These are phyloP conservation scores for Myotis lucifugus DNA, from an alignment of 2,113 vertebrate genomes.

Conservation along the genomic window DNA sequence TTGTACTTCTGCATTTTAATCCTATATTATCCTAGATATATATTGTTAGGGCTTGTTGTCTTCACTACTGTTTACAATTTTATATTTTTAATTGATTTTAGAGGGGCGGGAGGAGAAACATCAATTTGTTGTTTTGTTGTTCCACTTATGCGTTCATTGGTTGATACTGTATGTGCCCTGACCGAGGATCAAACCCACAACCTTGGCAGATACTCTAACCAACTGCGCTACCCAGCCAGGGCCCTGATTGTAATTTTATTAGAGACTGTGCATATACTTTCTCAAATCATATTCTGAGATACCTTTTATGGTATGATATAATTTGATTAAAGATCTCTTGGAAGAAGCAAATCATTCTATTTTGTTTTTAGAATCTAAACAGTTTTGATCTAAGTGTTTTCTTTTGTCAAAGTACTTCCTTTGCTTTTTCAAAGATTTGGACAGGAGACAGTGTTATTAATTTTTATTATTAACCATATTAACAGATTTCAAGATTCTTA, in stretches of 20 bases:
- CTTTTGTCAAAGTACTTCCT: not conserved
- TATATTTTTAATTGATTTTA: not conserved
- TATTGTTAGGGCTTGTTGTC: not conserved
- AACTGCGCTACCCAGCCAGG: not conserved
- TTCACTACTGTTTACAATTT: not conserved
- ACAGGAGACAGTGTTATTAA: conserved; percentile 40
- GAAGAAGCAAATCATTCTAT: not conserved
- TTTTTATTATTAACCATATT: conserved; percentile 45
- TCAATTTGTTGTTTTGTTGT: not conserved
- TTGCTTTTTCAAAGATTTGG: conserved; percentile 23
- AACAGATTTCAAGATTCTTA: conserved; percentile 23
- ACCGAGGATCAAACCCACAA: not conserved
- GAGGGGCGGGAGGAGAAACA: not conserved
- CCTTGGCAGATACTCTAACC: not conserved
- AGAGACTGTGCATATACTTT: not conserved
- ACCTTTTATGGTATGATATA: not conserved
- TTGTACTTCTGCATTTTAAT: not conserved
- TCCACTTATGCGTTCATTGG: not conserved
- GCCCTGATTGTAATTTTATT: not conserved
- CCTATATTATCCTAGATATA: not conserved
- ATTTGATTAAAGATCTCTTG: not conserved
- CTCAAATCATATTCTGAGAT: not conserved
- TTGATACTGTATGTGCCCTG: not conserved
- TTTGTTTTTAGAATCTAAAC: conserved; percentile 30
- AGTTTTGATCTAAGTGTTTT: not conserved